Evolutionary conservation across 2,888 invertebrate genomes (phyloP), one percentile per base, ranked within the genome.

Genomic region (Drosophila vallismaia): DNA sequence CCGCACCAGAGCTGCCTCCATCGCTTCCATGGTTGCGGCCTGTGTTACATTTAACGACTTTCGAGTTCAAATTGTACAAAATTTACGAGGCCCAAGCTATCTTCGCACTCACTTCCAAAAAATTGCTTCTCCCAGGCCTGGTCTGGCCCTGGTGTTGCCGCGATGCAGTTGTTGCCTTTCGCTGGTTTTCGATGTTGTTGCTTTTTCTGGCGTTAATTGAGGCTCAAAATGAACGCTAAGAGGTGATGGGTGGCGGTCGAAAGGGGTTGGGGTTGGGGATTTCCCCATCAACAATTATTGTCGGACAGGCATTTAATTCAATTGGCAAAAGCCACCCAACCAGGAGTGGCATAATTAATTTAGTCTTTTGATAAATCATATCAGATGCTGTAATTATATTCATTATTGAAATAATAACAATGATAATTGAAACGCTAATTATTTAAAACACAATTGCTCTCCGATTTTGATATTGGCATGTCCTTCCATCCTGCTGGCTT

Each of bases 21-120:
- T 19, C 40, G 31, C 45, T 10, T 40, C 48, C 48, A 19, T 78
- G 72, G 33, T 60, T 78, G 70, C 55, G 75, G 74, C 46, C 75
- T 74, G 71, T 74, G 88, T 73, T 83, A 86, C 83, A 75, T 82
- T 83, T 88, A 83, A 83, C 88, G 82, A 87, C 86, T 81, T 81
- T 70, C 75, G 85, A 80, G 87, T 71, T 84, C 79, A 80, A 88
- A 84, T 81, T 86, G 82, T 84, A 64, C 79, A 75, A 84, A 84
- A 84, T 84, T 84, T 84, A 88, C 85, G 88, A 78, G 71, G 54
- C 51, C 67, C 50, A 5, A 66, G 56, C 78, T 67, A 72, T 76
- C 81, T 84, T 84, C 71, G 72, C 87, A 84, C 82, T 71, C 57
- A 42, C 51, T 71, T 60, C 54, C 48, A 56, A 56, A 69, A 58